phyloP scores from a whole-genome alignment of 2,888 invertebrate species.

The Ctenicera cuprea region DNA sequence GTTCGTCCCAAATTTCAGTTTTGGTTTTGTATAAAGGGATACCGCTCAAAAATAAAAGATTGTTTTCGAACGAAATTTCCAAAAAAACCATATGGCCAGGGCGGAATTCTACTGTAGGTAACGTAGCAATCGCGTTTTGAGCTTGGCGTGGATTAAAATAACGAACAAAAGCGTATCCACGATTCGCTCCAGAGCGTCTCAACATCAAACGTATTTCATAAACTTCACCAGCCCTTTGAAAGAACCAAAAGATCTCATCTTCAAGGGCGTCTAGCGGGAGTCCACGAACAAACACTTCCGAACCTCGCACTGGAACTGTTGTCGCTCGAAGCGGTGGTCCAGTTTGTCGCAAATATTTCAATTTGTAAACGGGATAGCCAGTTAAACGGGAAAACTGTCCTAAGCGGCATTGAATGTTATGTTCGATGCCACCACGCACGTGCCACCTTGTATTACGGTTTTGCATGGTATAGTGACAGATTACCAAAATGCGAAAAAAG shows the following conservation, averaged over 20 bases:
- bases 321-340: background rate
- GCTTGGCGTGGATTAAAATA: slow-evolving; percentile 77
- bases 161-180: slow-evolving; percentile 86
- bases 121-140: slow-evolving; percentile 76
- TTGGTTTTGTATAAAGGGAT: slow-evolving; percentile 65
- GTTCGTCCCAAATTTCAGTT: slow-evolving; percentile 78
- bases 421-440: too few species aligned
- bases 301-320: background rate
- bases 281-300: slow-evolving; percentile 86
- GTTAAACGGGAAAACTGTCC: background rate
- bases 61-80: slow-evolving; percentile 72
- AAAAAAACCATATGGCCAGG: slow-evolving; percentile 81
- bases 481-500: too few species aligned
- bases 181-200: slow-evolving; percentile 85
- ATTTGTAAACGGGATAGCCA: background rate
- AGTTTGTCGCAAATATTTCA: background rate
- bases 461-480: too few species aligned
- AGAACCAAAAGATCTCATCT: slow-evolving; percentile 85
- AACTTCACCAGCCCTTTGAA: slow-evolving; percentile 79
- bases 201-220: slow-evolving; percentile 89
- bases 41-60: slow-evolving; percentile 64
- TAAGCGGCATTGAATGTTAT: background rate
- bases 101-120: slow-evolving; percentile 82
- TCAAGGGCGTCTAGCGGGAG: slow-evolving; percentile 86
- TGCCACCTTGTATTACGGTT: too few species aligned